Conservation (phyloP, 1,140 invertebrate species). For the Zophobas atratus region DNA sequence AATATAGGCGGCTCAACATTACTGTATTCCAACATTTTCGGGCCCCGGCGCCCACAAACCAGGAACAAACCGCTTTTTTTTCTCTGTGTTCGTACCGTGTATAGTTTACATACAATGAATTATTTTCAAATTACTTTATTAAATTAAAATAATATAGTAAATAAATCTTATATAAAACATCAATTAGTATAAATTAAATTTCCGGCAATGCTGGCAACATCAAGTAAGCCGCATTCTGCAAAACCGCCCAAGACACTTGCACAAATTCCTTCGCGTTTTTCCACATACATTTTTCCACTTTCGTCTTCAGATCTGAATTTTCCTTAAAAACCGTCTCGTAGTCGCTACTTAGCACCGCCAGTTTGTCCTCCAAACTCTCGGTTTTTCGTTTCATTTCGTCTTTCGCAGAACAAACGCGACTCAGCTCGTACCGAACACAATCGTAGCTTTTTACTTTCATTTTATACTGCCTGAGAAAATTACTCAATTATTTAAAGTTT, state of each 20-base stretch:
- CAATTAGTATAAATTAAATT: not conserved
- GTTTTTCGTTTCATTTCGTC: conserved; percentile 58
- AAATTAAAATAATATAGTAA: not conserved
- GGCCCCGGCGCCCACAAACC: too few species aligned
- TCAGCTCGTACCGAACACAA: conserved; percentile 49
- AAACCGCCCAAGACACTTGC: conserved; percentile 55
- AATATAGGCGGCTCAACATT: too few species aligned
- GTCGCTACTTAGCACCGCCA: conserved; percentile 63
- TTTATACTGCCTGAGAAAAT: conserved; percentile 51
- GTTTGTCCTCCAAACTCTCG: conserved; percentile 62
- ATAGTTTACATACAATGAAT: too few species aligned
- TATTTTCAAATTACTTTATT: not conserved
- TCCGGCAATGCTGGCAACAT: conserved; percentile 53
- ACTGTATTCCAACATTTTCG: too few species aligned
- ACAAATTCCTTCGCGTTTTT: conserved; percentile 57
- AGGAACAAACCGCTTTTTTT: too few species aligned
- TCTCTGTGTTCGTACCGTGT: too few species aligned
- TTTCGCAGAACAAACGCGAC: conserved; percentile 48
- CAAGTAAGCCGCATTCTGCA: conserved; percentile 56
- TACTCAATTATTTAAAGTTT: too few species aligned
- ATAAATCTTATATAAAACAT: not conserved
- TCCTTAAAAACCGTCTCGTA: conserved; percentile 62
- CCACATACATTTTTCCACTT: conserved; percentile 60
- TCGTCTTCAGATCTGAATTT: conserved; percentile 62
- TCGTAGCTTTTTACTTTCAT: conserved; percentile 49